Evolutionary conservation across 2,888 invertebrate species (phyloP).

Genomic region (Eristalis arbustorum): DNA sequence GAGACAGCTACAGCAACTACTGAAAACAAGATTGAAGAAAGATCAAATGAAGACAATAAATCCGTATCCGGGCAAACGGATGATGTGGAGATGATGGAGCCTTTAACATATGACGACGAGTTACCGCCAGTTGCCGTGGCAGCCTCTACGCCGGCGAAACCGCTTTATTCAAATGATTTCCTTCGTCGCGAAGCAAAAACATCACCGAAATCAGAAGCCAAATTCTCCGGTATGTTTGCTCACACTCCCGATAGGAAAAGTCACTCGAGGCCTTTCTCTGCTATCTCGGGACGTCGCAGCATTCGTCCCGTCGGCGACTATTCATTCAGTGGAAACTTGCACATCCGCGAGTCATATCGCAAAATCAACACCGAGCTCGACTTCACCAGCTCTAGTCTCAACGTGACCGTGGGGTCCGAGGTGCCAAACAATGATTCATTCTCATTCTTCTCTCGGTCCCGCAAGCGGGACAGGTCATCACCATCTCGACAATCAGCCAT

Average conservation of each 20-base stretch:
- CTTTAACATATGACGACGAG: slow-evolving; percentile 33
- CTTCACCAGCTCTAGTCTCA: slow-evolving; percentile 76
- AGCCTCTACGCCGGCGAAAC: slow-evolving; percentile 52
- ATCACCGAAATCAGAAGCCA: slow-evolving; percentile 73
- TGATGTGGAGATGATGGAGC: slow-evolving; percentile 76
- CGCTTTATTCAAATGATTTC: not conserved
- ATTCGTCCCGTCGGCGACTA: slow-evolving; percentile 74
- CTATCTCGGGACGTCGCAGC: slow-evolving; percentile 78
- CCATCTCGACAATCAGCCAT: slow-evolving; percentile 60
- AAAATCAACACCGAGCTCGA: slow-evolving; percentile 77
- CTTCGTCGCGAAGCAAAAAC: not conserved
- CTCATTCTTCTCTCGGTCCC: slow-evolving; percentile 77
- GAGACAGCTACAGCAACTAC: not conserved
- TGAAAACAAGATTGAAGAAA: not conserved
- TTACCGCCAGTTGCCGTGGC: slow-evolving; percentile 5
- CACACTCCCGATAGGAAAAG: slow-evolving; percentile 73
- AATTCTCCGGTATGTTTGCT: slow-evolving; percentile 67
- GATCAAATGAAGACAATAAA: slow-evolving; percentile 13
- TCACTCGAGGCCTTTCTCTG: slow-evolving; percentile 73
- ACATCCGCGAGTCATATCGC: slow-evolving; percentile 75
- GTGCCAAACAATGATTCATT: slow-evolving; percentile 77
- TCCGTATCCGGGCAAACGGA: slow-evolving; percentile 53
- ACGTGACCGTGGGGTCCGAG: slow-evolving; percentile 79
- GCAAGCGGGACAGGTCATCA: slow-evolving; percentile 78
- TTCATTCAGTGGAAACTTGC: slow-evolving; percentile 74